Base-by-base conservation (phyloP, 1,140 invertebrate species). In the Colletes gigas region DNA sequence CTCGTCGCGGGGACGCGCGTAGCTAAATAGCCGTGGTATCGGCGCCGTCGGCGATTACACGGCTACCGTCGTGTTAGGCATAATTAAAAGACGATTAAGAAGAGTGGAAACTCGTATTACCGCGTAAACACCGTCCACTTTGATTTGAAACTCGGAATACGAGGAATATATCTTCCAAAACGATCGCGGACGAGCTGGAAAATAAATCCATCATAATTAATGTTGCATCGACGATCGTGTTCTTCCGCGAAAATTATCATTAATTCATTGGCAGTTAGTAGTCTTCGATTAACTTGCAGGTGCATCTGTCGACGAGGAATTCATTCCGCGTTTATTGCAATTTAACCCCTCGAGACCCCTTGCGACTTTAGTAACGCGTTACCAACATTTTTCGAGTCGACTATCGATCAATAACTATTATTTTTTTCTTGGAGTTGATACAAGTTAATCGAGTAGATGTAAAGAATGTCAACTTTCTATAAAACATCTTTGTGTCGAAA, bases 21-120 rank as follows among this genome's bases (percentile, higher is more conserved):
- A 21, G n/a, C 15, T 50, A 47, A 70, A 59, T 62, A 52, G 55
- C n/a, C 19, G 30, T 4, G 67, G 44, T 78, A 78, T 78, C 67
- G 68, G 19, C 67, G 67, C 76, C 55, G 62, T 41, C 21, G 41
- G 30, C 57, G 57, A 52, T 62, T 78, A 78, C 76, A 71, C 14
- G 76, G 47, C 44, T 17, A 52, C 47, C 17, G 47, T 54, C 67
- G 67, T 71, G 76, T 71, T 70, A 12, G 57, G 47, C 67, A 50
- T 78, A 78, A 78, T 78, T 78, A 78, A 78, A 78, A 69, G 69
- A 39, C 68, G 67, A 71, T 78, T 78, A 71, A 71, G 57, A 76
- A 4, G 67, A n/a, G 44, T 5, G 75, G 30, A 52, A 50, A 10
- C 41, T 39, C 14, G 55, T 15, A 8, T 39, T n/a, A 9, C 55